Conservation (phyloP, 2,797 vertebrate genomes). For the Odontamblyopus lacepedii region DNA sequence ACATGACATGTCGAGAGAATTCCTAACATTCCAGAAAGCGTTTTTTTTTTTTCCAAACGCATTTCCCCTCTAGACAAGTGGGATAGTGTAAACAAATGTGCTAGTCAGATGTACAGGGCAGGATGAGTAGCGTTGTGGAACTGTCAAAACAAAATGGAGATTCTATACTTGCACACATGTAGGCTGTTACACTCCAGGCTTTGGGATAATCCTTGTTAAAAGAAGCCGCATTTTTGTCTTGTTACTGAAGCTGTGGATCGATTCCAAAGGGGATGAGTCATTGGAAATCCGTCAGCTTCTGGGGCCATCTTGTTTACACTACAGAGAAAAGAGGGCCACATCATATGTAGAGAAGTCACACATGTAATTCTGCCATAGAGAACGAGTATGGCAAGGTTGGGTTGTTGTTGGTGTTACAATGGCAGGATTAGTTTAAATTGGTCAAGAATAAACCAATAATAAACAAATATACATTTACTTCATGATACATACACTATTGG, state of each 20-base stretch:
- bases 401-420: not conserved
- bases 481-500: too few relatives aligned
- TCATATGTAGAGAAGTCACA: not conserved
- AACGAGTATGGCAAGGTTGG: not conserved
- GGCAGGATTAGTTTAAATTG: not conserved
- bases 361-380: not conserved
- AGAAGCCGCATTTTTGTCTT: not conserved
- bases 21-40: slow-evolving; percentile 61
- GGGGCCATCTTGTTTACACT: not conserved
- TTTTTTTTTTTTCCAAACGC: slow-evolving; percentile 2
- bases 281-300: slow-evolving; percentile 7
- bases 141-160: slow-evolving; percentile 19
- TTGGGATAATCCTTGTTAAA: slow-evolving; percentile 1
- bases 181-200: not conserved
- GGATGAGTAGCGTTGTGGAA: slow-evolving; percentile 18
- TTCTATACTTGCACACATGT: slow-evolving; percentile 28
- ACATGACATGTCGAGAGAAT: slow-evolving; percentile 49
- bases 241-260: not conserved
- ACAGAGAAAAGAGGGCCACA: not conserved
- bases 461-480: too few relatives aligned
- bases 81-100: slow-evolving; percentile 35
- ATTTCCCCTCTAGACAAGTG: slow-evolving; percentile 42
- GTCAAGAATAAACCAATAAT: not conserved
- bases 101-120: slow-evolving; percentile 39
- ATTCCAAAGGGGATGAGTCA: slow-evolving; percentile 14